Percentiles rank a stretch among this genome's conserved stretches.
Evolutionary conservation across 2,113 vertebrate species (phyloP).

Genomic region (Phycodurus eques): DNA sequence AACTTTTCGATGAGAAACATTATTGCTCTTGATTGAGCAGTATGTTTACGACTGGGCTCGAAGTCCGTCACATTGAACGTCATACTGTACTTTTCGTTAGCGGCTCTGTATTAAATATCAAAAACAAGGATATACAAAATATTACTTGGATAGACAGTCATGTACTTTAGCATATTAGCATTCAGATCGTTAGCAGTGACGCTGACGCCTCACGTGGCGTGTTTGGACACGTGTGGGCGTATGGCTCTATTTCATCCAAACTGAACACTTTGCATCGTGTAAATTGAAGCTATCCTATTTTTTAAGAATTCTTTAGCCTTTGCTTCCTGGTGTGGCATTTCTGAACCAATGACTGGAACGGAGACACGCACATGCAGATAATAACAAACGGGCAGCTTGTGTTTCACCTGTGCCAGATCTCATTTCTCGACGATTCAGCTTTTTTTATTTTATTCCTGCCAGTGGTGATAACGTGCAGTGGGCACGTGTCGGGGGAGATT

Average conservation of each 20-base stretch:
- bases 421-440: background rate
- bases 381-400: too few relatives aligned
- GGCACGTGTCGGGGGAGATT: background rate
- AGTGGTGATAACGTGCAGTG: background rate
- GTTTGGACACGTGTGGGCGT: too few relatives aligned
- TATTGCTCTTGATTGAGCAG: background rate
- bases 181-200: background rate
- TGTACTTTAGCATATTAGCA: too few relatives aligned
- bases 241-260: too few relatives aligned
- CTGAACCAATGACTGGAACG: background rate
- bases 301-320: background rate
- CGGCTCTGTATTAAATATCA: too few relatives aligned
- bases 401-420: background rate
- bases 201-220: too few relatives aligned
- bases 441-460: background rate
- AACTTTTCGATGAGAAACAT: conserved; percentile 32
- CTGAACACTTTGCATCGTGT: too few relatives aligned
- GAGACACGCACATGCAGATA: too few relatives aligned
- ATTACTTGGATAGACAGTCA: background rate
- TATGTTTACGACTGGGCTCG: background rate
- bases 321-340: background rate
- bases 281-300: too few relatives aligned
- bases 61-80: background rate
- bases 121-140: too few relatives aligned
- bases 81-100: background rate